A percentile compares a stretch with the other conserved stretches of the same genome.
Conservation (phyloP, 1,140 invertebrate genomes). For the Popillia japonica region DNA sequence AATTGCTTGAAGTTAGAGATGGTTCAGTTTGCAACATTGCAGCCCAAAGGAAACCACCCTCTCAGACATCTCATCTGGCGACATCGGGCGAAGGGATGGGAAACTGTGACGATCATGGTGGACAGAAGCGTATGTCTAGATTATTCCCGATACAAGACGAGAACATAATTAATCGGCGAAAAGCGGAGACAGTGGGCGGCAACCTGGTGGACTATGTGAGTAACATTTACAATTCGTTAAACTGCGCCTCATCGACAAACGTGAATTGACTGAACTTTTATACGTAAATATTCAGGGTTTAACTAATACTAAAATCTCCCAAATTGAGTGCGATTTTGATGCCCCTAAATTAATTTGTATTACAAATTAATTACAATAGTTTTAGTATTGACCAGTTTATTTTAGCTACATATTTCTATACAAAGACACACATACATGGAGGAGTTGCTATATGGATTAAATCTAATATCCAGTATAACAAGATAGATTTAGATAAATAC, state of each 20-base stretch:
- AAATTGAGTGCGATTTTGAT: slow-evolving; percentile 18
- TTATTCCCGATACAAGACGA: not conserved
- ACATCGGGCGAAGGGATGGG: not conserved
- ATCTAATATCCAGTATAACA: not conserved
- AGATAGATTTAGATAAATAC: not conserved
- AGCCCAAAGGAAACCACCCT: not conserved
- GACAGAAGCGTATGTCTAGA: not conserved
- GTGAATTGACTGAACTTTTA: not conserved
- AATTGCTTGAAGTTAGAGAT: not conserved
- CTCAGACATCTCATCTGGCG: not conserved
- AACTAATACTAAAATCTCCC: too few relatives aligned
- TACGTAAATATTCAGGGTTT: not conserved
- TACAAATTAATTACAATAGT: slow-evolving; percentile 11
- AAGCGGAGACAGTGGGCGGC: not conserved
- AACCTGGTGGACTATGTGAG: not conserved
- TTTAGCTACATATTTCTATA: slow-evolving; percentile 4
- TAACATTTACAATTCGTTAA: not conserved
- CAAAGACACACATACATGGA: slow-evolving; percentile 3
- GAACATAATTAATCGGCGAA: not conserved
- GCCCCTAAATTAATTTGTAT: slow-evolving; percentile 3
- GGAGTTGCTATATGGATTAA: slow-evolving; percentile 18
- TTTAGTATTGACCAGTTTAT: not conserved
- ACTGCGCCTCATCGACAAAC: not conserved
- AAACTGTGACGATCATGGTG: not conserved
- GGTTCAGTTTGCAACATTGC: not conserved